Percentiles rank a stretch among this genome's conserved stretches.
These are phyloP conservation scores for Drosophila kokeensis DNA, from an alignment of 2,888 invertebrate species.

Conservation along the genomic window DNA sequence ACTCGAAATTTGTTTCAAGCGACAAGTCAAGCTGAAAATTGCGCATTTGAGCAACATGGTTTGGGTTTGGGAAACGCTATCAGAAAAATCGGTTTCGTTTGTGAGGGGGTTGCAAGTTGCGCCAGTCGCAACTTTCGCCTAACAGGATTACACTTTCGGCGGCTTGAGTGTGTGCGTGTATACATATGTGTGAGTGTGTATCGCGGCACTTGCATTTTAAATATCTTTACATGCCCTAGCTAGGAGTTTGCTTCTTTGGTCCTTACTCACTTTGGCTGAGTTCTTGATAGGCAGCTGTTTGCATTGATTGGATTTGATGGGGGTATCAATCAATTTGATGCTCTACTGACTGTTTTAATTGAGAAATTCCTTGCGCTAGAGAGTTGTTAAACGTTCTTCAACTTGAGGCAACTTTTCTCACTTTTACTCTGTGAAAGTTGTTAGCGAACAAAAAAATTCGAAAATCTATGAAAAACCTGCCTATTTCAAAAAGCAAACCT, in stretches of 20 bases:
- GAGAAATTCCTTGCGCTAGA: constrained; percentile 37
- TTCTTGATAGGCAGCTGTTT: constrained; percentile 42
- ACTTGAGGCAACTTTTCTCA: not conserved
- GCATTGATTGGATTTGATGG: constrained; percentile 27
- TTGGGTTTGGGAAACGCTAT: constrained; percentile 33
- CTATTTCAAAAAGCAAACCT: not conserved
- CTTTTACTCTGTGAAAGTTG: not conserved
- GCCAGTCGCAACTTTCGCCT: constrained; percentile 41
- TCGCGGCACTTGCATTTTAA: constrained; percentile 41
- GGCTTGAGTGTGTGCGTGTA: constrained; percentile 10
- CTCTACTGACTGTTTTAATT: constrained; percentile 64
- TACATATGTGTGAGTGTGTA: not conserved
- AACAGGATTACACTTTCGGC: constrained; percentile 51
- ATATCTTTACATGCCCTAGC: constrained; percentile 29
- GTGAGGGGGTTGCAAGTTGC: constrained; percentile 29
- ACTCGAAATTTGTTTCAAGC: constrained; percentile 65
- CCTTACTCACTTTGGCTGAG: constrained; percentile 7
- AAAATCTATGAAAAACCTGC: not conserved
- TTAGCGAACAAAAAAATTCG: too few species aligned
- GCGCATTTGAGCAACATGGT: constrained; percentile 64
- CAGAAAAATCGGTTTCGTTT: constrained; percentile 25
- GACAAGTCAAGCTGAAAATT: constrained; percentile 79
- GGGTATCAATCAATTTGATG: constrained; percentile 70
- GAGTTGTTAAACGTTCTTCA: not conserved
- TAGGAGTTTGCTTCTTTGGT: constrained; percentile 5